Evolutionary conservation across 2,888 invertebrate species (phyloP).

Genomic region (Drosophila kuntzei): DNA sequence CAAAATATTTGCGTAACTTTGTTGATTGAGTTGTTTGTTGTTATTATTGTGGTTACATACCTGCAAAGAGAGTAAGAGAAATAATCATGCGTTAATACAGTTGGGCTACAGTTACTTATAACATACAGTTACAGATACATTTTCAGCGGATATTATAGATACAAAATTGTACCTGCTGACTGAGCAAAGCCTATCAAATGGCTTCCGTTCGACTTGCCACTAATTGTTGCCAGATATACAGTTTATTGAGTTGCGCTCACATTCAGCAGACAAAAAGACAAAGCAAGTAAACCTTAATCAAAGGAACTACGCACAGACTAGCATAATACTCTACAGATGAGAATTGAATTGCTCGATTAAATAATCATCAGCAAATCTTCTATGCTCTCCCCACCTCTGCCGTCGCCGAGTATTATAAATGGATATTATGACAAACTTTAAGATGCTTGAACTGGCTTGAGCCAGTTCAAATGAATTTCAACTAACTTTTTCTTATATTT

Average conservation of each 20-base stretch:
- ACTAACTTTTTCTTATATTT: too few relatives aligned
- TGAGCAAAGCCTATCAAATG: slow-evolving; percentile 44
- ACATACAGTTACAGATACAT: slow-evolving; percentile 13
- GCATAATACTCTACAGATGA: slow-evolving; percentile 1
- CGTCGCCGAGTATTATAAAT: too few relatives aligned
- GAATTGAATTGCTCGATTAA: slow-evolving; percentile 4
- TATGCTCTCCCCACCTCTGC: not conserved
- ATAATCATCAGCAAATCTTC: slow-evolving; percentile 13
- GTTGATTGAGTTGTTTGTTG: slow-evolving; percentile 11
- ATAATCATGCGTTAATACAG: slow-evolving; percentile 37
- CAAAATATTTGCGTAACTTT: slow-evolving; percentile 38
- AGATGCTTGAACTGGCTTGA: too few relatives aligned
- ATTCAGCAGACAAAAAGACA: slow-evolving; percentile 29
- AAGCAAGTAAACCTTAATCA: slow-evolving; percentile 37
- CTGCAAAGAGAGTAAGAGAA: slow-evolving; percentile 37
- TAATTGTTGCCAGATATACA: slow-evolving; percentile 44
- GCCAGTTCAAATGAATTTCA: too few relatives aligned
- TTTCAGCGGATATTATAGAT: slow-evolving; percentile 17
- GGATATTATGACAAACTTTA: too few relatives aligned
- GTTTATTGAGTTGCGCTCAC: slow-evolving; percentile 16
- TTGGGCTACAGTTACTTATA: not conserved
- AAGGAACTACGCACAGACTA: slow-evolving; percentile 29
- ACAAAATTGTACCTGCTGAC: slow-evolving; percentile 20
- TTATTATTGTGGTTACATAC: slow-evolving; percentile 36
- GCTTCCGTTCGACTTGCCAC: slow-evolving; percentile 52